Conservation (phyloP, 1,140 invertebrate genomes). For the Harlomillsia oculata region DNA sequence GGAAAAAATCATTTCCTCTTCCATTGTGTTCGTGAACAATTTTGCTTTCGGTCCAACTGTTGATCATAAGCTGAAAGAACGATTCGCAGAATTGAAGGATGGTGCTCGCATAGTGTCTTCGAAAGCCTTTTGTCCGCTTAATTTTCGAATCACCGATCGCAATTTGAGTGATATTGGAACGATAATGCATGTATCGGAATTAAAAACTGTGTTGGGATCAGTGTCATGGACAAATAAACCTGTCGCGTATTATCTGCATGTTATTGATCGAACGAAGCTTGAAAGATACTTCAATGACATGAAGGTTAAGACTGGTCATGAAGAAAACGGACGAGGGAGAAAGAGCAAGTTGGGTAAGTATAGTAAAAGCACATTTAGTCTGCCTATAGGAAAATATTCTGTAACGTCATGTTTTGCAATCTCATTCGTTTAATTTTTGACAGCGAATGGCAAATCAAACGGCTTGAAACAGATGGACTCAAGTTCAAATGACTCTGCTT, state of each 20-base stretch:
- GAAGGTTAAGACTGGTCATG: no score
- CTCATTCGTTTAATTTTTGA: neutral
- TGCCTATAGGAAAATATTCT: neutral
- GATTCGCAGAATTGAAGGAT: slow-evolving; percentile 91
- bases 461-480: slow-evolving; percentile 34
- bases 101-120: slow-evolving; percentile 95
- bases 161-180: slow-evolving; percentile 79
- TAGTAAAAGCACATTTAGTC: neutral
- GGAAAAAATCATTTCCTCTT: slow-evolving; percentile 82
- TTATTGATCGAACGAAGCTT: slow-evolving; percentile 89
- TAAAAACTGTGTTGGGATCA: slow-evolving; percentile 84
- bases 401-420: neutral
- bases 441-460: slow-evolving; percentile 23
- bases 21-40: slow-evolving; percentile 97
- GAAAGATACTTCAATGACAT: slow-evolving; percentile 96
- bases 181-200: slow-evolving; percentile 95
- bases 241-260: slow-evolving; percentile 94
- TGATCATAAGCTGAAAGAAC: slow-evolving; percentile 90
- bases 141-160: slow-evolving; percentile 92
- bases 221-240: slow-evolving; percentile 98
- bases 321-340: neutral
- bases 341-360: slow-evolving; percentile 3
- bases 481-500: slow-evolving; percentile 39
- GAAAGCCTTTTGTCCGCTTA: slow-evolving; percentile 93
- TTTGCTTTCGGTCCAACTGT: slow-evolving; percentile 95